These are phyloP conservation scores for Ditylenchus weischeri DNA, from an alignment of 2,888 invertebrate genomes.

Conservation along the genomic window DNA sequence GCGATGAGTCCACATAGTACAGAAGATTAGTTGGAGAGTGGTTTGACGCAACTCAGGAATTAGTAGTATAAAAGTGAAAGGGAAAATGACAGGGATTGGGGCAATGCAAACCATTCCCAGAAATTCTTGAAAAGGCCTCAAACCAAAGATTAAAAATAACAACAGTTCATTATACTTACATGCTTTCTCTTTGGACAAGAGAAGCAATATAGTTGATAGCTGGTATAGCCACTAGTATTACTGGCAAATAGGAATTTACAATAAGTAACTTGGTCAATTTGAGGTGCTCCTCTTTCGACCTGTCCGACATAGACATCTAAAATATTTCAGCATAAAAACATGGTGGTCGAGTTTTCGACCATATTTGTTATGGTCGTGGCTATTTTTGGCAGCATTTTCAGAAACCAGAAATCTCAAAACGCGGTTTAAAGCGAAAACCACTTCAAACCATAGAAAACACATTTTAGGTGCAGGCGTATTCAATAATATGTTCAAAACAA, in stretches of 20 bases:
- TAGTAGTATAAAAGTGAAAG: conserved; percentile 30
- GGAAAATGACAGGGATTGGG: conserved; percentile 36
- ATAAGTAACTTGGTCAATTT: conserved; percentile 37
- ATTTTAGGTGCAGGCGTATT: too few species aligned
- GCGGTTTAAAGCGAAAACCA: too few species aligned
- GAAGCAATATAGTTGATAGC: conserved; percentile 35
- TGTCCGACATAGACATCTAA: conserved; percentile 33
- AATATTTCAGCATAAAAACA: background rate
- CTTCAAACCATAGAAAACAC: too few species aligned
- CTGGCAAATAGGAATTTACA: conserved; percentile 36
- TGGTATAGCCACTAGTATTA: conserved; percentile 31
- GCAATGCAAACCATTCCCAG: conserved; percentile 34
- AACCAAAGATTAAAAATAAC: conserved; percentile 15
- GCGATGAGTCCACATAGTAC: conserved; percentile 25
- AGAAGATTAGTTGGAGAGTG: conserved; percentile 33
- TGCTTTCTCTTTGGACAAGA: conserved; percentile 26
- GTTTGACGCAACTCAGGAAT: conserved; percentile 34
- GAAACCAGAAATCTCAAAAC: too few species aligned
- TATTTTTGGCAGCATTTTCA: too few species aligned
- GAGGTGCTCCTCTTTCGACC: conserved; percentile 37
- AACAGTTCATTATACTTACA: conserved; percentile 28
- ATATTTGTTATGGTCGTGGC: too few species aligned
- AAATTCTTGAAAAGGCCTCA: conserved; percentile 34
- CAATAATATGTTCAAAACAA: too few species aligned
- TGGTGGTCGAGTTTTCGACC: background rate